These are phyloP conservation scores for Aegypius monachus DNA, from an alignment of 2,113 vertebrate genomes.

Conservation along the genomic window DNA sequence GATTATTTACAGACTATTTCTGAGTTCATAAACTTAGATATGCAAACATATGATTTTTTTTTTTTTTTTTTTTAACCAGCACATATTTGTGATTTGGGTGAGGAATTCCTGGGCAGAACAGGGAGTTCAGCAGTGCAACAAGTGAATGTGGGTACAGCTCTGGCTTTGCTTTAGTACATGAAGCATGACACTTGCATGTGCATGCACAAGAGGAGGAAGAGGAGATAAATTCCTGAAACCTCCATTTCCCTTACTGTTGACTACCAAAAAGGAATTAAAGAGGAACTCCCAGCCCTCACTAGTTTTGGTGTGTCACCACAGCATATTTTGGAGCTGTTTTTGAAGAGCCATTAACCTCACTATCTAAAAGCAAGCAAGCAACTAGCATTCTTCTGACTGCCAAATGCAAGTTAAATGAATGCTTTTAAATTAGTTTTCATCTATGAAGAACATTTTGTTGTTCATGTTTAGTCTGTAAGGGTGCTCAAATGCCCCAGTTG, in stretches of 20 bases:
- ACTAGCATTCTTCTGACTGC: background rate
- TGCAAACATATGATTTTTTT: background rate
- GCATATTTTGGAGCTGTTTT: constrained; percentile 2
- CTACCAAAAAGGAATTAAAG: background rate
- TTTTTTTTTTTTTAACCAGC: background rate
- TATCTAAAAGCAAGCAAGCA: constrained; percentile 3
- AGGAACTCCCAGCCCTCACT: background rate
- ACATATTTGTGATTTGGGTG: background rate
- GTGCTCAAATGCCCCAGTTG: background rate
- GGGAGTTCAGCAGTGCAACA: background rate
- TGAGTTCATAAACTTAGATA: background rate
- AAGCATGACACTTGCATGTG: background rate
- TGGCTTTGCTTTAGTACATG: background rate
- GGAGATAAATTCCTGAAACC: background rate
- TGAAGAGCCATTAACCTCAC: background rate
- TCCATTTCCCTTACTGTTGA: background rate
- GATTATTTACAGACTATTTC: background rate
- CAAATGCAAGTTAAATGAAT: constrained; percentile 18
- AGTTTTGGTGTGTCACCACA: background rate
- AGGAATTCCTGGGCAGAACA: background rate
- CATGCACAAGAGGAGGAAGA: background rate
- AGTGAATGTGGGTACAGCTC: background rate
- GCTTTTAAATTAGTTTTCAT: background rate
- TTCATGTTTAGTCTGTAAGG: background rate
- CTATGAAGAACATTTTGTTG: background rate